Evolutionary conservation across 2,113 vertebrate genomes (phyloP).

Genomic region (Melanerpes formicivorus): DNA sequence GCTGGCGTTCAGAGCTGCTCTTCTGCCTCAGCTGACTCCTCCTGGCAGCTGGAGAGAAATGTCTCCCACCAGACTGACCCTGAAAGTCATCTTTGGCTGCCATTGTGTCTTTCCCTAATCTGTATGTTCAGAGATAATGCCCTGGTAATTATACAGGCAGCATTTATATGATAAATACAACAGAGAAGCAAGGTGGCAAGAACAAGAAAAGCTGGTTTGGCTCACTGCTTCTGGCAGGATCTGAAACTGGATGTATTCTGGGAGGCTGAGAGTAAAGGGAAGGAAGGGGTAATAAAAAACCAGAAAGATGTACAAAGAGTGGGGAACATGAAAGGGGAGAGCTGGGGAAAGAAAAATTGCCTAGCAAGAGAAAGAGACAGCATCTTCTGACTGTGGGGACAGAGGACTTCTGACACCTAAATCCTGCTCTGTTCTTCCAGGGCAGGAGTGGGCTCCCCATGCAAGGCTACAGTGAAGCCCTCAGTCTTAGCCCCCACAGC

Average conservation of each 20-base stretch:
- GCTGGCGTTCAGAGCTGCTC: neutral
- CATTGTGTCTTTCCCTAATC: conserved; percentile 26
- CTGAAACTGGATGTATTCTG: neutral
- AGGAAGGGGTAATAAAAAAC: neutral
- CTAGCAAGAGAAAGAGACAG: neutral
- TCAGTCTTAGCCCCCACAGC: neutral
- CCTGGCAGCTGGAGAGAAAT: neutral
- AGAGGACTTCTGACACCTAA: neutral
- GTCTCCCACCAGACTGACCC: conserved; percentile 23
- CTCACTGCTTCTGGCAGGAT: conserved; percentile 41
- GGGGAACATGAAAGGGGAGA: neutral
- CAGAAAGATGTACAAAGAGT: neutral
- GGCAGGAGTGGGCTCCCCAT: neutral
- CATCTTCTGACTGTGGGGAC: neutral
- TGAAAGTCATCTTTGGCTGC: conserved; percentile 43
- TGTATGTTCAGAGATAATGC: conserved; percentile 68
- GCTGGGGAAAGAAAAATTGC: neutral
- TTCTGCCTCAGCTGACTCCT: neutral
- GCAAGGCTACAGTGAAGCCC: neutral
- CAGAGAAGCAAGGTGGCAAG: conserved; percentile 1
- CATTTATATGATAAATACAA: conserved; percentile 63
- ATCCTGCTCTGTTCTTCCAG: neutral
- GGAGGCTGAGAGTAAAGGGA: neutral
- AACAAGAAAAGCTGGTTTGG: conserved; percentile 78
- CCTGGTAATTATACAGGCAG: conserved; percentile 67